Evolutionary conservation across 2,888 invertebrate genomes (phyloP).

Genomic region (Colostygia pectinataria): DNA sequence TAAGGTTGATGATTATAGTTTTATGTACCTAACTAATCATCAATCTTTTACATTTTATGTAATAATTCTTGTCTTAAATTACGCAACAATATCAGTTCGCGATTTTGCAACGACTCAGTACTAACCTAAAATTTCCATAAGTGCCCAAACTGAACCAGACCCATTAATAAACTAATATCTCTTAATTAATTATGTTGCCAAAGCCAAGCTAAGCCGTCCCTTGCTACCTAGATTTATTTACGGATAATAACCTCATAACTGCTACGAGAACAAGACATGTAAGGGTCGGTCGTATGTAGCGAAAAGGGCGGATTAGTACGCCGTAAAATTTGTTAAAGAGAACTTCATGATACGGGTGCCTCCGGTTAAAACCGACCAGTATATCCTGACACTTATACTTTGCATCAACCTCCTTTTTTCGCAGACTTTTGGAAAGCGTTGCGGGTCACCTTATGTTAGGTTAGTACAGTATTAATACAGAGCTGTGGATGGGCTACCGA

Average conservation of each 20-base stretch:
- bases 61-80: too few species aligned
- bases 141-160: slow-evolving; percentile 36
- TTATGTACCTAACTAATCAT: too few species aligned
- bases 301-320: slow-evolving; percentile 75
- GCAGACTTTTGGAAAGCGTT: background rate
- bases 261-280: slow-evolving; percentile 70
- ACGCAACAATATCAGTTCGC: too few species aligned
- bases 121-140: slow-evolving; percentile 6
- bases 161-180: slow-evolving; percentile 52
- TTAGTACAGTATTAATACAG: slow-evolving; percentile 52
- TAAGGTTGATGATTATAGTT: too few species aligned
- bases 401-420: background rate
- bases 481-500: slow-evolving; percentile 60
- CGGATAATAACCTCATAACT: slow-evolving; percentile 75
- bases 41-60: too few species aligned
- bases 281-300: slow-evolving; percentile 60
- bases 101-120: too few species aligned
- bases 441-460: slow-evolving; percentile 44
- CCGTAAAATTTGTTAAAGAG: slow-evolving; percentile 81
- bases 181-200: slow-evolving; percentile 63
- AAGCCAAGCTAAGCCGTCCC: slow-evolving; percentile 58
- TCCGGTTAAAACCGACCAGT: slow-evolving; percentile 52
- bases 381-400: slow-evolving; percentile 37
- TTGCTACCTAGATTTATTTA: slow-evolving; percentile 74
- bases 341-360: slow-evolving; percentile 67